Percentiles rank a stretch among this genome's conserved stretches.
Evolutionary conservation across 2,888 invertebrate genomes (phyloP).

Genomic region (Diloba caeruleocephala): DNA sequence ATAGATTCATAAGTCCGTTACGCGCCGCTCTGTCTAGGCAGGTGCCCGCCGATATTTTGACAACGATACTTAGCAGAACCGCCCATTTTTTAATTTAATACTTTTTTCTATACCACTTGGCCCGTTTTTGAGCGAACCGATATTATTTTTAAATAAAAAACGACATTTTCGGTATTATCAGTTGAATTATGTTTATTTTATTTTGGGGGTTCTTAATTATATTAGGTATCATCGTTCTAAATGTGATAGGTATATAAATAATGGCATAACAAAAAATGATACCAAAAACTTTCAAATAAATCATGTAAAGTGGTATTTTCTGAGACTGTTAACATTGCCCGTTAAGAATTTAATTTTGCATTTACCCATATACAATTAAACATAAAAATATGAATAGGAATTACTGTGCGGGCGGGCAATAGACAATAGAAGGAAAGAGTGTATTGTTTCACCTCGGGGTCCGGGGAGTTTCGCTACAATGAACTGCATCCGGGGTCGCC

Average conservation of each 20-base stretch:
- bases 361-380: conserved; percentile 40
- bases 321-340: conserved; percentile 30
- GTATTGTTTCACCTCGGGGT: conserved; percentile 85
- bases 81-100: conserved; percentile 80
- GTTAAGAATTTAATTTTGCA: conserved; percentile 46
- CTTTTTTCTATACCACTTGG: conserved; percentile 77
- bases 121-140: conserved; percentile 75
- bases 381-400: conserved; percentile 56
- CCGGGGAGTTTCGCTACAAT: conserved; percentile 89
- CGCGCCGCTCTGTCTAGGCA: conserved; percentile 83
- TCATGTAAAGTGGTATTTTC: conserved; percentile 24
- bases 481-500: conserved; percentile 83
- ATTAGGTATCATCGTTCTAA: conserved; percentile 57
- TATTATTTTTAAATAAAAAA: conserved; percentile 69
- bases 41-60: conserved; percentile 87
- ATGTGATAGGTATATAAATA: too few species aligned
- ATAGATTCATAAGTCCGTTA: conserved; percentile 68
- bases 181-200: conserved; percentile 58
- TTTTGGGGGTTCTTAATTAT: conserved; percentile 58
- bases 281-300: conserved; percentile 19
- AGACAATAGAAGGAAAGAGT: conserved; percentile 86
- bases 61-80: conserved; percentile 87
- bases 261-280: conserved; percentile 18
- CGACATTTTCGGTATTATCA: conserved; percentile 68
- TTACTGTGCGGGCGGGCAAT: conserved; percentile 57